These are phyloP conservation scores for Brachionus plicatilis DNA, from an alignment of 1,140 invertebrate species.

Conservation along the genomic window DNA sequence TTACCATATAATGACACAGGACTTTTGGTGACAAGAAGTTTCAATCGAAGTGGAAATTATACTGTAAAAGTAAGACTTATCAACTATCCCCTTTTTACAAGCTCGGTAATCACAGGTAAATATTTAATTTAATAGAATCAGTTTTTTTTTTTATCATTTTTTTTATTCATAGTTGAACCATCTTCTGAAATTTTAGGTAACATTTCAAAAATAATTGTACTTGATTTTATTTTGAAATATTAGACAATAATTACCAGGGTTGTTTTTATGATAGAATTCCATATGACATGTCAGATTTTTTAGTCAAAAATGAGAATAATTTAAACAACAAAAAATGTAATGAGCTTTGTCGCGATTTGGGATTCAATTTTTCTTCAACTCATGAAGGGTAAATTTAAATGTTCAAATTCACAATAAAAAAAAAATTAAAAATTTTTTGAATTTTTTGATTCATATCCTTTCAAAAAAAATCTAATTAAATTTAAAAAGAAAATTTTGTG, in stretches of 20 bases:
- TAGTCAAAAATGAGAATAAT: not conserved
- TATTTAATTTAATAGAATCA: not conserved
- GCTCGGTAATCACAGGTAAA: not conserved
- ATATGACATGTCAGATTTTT: not conserved
- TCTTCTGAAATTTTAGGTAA: not conserved
- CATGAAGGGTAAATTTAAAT: not conserved
- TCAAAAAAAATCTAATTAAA: not conserved
- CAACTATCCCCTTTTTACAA: not conserved
- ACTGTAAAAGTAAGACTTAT: not conserved
- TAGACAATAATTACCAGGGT: not conserved
- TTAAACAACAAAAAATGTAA: not conserved
- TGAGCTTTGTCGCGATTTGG: not conserved
- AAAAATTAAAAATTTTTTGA: not conserved
- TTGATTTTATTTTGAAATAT: too few relatives aligned
- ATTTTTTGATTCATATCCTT: too few relatives aligned
- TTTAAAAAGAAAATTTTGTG: not conserved
- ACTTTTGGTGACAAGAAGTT: not conserved
- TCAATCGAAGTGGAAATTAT: not conserved
- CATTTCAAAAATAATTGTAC: not conserved
- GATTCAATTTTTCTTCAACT: constrained; percentile 8
- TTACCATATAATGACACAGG: not conserved
- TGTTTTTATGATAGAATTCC: constrained; percentile 2
- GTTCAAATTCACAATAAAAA: not conserved
- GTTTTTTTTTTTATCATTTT: not conserved
- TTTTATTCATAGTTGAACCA: not conserved